Conservation (phyloP, 2,888 invertebrate genomes). For the Drosophila buzzatii region DNA sequence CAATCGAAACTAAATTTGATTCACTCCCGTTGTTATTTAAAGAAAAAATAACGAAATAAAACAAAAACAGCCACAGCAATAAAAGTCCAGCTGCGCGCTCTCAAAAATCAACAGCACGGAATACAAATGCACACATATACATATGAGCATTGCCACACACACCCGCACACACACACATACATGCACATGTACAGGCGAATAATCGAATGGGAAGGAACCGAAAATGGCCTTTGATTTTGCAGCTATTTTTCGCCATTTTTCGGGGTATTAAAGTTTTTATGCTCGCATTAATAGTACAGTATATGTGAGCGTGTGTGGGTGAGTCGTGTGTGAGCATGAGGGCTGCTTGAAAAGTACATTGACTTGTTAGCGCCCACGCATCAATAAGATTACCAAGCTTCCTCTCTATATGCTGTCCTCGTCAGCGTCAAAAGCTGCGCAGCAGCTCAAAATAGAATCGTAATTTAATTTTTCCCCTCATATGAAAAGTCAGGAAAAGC, state of each 20-base stretch:
- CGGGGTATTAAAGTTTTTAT: slow-evolving; percentile 52
- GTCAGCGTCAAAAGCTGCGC: slow-evolving; percentile 18
- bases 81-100: slow-evolving; percentile 55
- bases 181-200: not conserved
- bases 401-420: not conserved
- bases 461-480: slow-evolving; percentile 43
- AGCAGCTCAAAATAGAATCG: slow-evolving; percentile 31
- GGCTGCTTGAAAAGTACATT: slow-evolving; percentile 39
- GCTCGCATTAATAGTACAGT: slow-evolving; percentile 26
- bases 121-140: not conserved
- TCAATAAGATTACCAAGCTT: slow-evolving; percentile 1
- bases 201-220: slow-evolving; percentile 11
- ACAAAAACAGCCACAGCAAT: slow-evolving; percentile 44
- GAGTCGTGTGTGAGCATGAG: slow-evolving; percentile 6
- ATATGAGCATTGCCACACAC: not conserved
- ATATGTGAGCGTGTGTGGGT: slow-evolving; percentile 2
- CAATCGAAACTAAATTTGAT: not conserved
- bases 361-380: slow-evolving; percentile 44
- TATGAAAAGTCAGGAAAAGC: slow-evolving; percentile 9
- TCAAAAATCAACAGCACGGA: slow-evolving; percentile 12
- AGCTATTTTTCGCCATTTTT: slow-evolving; percentile 48
- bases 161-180: not conserved
- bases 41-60: slow-evolving; percentile 15
- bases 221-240: slow-evolving; percentile 48
- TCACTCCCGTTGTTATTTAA: not conserved